A percentile compares a stretch with the other conserved stretches of the same genome.
Evolutionary conservation across 2,113 vertebrate genomes (phyloP).

Genomic region (Macrotis lagotis): DNA sequence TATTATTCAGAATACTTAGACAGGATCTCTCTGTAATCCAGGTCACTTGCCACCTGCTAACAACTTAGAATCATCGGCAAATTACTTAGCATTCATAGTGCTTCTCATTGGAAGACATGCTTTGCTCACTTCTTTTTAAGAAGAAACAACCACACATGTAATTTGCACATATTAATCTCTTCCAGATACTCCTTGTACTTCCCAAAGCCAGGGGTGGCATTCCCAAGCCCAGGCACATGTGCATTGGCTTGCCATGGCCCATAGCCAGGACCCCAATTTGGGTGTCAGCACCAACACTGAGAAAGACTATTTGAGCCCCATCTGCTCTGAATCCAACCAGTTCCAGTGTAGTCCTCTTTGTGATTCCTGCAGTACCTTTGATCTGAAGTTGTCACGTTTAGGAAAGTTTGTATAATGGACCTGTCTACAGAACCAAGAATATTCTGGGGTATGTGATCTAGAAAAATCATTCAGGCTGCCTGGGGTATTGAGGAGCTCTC

Average conservation of each 20-base stretch:
- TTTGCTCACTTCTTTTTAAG: constrained; percentile 84
- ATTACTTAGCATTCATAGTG: constrained; percentile 77
- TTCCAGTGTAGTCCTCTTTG: neutral
- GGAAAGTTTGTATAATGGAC: neutral
- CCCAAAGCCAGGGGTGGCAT: constrained; percentile 80
- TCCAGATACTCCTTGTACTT: constrained; percentile 81
- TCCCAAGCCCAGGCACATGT: constrained; percentile 72
- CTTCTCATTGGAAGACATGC: constrained; percentile 77
- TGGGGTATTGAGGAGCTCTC: neutral
- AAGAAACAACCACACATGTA: constrained; percentile 82
- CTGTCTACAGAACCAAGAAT: neutral
- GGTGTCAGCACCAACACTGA: neutral
- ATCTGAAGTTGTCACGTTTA: neutral
- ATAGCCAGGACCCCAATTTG: neutral
- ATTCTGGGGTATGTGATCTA: neutral
- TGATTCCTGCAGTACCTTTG: neutral
- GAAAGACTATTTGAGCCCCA: neutral
- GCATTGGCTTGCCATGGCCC: constrained; percentile 63
- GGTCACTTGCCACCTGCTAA: constrained; percentile 53
- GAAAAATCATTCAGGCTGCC: neutral
- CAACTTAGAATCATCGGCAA: constrained; percentile 84
- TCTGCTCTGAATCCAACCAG: neutral
- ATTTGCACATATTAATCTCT: constrained; percentile 85
- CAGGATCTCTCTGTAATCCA: constrained; percentile 38
- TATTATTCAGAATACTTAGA: constrained; percentile 42